A percentile compares a stretch with the other conserved stretches of the same genome.
phyloP scores from a whole-genome alignment of 2,113 vertebrate species.

The Acanthochromis polyacanthus region DNA sequence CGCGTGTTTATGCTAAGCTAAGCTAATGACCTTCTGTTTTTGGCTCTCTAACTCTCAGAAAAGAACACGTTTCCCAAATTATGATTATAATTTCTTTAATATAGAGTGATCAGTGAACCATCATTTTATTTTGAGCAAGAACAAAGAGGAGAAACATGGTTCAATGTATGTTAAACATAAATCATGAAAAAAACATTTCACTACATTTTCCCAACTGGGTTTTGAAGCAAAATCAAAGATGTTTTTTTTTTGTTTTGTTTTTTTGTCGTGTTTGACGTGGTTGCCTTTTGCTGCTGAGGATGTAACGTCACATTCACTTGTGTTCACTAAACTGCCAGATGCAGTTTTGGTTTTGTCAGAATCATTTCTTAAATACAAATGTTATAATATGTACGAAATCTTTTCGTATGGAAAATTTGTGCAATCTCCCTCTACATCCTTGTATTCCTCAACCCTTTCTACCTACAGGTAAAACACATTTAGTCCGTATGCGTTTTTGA shows the following conservation, averaged over 20 bases:
- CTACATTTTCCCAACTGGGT: conserved; percentile 29
- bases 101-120: too few relatives aligned
- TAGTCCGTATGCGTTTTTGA: too few relatives aligned
- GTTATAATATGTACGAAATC: conserved; percentile 16
- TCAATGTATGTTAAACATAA: background rate
- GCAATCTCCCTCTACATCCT: conserved; percentile 5
- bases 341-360: conserved; percentile 7
- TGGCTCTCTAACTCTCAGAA: background rate
- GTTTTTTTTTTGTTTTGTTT: conserved; percentile 17
- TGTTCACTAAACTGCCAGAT: conserved; percentile 2
- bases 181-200: background rate
- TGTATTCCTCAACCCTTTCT: background rate
- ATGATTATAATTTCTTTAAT: too few relatives aligned
- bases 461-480: background rate
- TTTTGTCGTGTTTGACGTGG: background rate
- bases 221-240: conserved; percentile 77
- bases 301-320: background rate
- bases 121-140: too few relatives aligned
- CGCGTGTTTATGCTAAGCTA: background rate
- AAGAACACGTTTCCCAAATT: too few relatives aligned
- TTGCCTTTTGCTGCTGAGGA: conserved; percentile 51
- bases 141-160: too few relatives aligned
- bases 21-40: background rate
- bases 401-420: conserved; percentile 36
- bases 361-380: conserved; percentile 17